Conservation (phyloP, 2,113 vertebrate species). For the Willisornis vidua region DNA sequence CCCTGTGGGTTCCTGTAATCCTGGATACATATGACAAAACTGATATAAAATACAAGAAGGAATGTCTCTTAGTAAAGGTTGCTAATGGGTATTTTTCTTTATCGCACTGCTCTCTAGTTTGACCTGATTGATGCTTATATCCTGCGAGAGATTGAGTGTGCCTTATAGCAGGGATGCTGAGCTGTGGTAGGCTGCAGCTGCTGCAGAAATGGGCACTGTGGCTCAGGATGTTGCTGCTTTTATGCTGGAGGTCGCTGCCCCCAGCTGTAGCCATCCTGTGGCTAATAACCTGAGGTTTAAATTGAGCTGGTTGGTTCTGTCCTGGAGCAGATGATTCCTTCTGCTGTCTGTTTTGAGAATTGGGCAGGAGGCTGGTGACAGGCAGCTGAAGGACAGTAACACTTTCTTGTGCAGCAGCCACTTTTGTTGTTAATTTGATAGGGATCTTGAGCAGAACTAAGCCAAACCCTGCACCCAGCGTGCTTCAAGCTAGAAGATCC, state of each 20-base stretch:
- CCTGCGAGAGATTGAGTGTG: background rate
- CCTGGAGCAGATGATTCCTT: background rate
- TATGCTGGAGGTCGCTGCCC: background rate
- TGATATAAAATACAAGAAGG: background rate
- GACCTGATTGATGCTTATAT: background rate
- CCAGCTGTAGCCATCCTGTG: background rate
- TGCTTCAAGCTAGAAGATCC: background rate
- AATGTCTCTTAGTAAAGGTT: background rate
- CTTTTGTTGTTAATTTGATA: background rate
- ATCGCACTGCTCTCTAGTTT: background rate
- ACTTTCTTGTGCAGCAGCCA: background rate
- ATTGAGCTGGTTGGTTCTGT: background rate
- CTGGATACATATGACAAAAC: background rate
- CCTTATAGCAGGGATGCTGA: background rate
- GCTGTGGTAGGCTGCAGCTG: background rate
- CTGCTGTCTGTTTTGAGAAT: fast-evolving
- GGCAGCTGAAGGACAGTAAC: background rate
- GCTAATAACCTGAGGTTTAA: background rate
- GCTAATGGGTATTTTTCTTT: background rate
- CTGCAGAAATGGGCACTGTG: background rate
- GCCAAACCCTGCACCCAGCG: fast-evolving
- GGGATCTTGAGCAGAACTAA: background rate
- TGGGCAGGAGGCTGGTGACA: background rate
- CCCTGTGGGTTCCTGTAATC: conserved; percentile 1
- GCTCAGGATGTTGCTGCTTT: background rate